Evolutionary conservation across 2,113 vertebrate species (phyloP), one percentile per base, ranked within the genome.

Genomic region (Tetrax tetrax): DNA sequence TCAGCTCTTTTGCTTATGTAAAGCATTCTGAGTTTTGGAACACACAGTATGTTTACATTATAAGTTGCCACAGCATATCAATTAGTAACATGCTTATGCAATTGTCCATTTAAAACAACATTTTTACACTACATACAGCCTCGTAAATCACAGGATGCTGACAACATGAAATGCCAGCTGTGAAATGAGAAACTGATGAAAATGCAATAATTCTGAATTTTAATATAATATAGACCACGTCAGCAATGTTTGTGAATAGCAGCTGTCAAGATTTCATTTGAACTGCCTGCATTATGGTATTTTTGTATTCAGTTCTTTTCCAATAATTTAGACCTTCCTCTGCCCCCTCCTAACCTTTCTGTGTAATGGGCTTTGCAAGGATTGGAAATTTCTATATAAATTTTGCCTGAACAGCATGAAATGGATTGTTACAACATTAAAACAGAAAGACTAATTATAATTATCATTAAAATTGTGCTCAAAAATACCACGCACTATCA

Each of bases 141-240:
- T 96, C 90, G 89, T 97, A 97, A 98, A 98, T 98, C 98, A 93
- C 89, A 98, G 98, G 97, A 97, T 98, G 98, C 98, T 99, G 98
- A 98, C 98, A 98, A 97, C 96, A 97, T 97, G 97, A 97, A 98
- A 98, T 96, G 97, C 98, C 98, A 99, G 98, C 98, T 99, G 98
- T 98, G 97, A 97, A 98, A 98, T 96, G 95, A 98, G 97, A 98
- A 98, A 97, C 93, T 97, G 97, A 98, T 98, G 98, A 98, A 98
- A 98, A 98, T 89, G 98, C 98, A 97, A 96, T 85, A 96, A 98
- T 98, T 98, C 88, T 97, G 97, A 98, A 98, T 98, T 98, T 98
- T 98, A 98, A 98, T 98, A 97, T 97, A 98, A 98, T 98, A 97
- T 90, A 97, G 98, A 96, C 95, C 87, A 81, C 97, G 97, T 98